A percentile compares a stretch with the other conserved stretches of the same genome.
phyloP scores from a whole-genome alignment of 1,140 invertebrate species.

The Popillia japonica region DNA sequence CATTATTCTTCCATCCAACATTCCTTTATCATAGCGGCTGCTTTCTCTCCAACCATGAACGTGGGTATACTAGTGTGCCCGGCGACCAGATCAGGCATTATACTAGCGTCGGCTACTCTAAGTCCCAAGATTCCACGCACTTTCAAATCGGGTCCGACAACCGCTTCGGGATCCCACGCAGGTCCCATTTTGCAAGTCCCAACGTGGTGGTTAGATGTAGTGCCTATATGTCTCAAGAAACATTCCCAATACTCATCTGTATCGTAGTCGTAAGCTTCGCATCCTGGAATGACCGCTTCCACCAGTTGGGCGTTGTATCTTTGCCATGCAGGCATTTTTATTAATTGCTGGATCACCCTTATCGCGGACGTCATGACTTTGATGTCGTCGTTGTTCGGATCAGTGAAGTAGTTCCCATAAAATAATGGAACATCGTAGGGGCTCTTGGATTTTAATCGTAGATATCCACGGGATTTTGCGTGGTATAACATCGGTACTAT shows the following conservation, averaged over 20 bases:
- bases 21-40: slow-evolving; percentile 78
- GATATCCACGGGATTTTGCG: slow-evolving; percentile 71
- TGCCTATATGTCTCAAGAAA: slow-evolving; percentile 68
- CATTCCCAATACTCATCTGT: slow-evolving; percentile 54
- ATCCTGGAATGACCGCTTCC: slow-evolving; percentile 43
- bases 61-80: slow-evolving; percentile 77
- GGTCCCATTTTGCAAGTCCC: slow-evolving; percentile 82
- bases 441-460: slow-evolving; percentile 68
- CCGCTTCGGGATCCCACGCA: slow-evolving; percentile 67
- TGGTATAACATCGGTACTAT: slow-evolving; percentile 74
- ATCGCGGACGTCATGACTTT: slow-evolving; percentile 59
- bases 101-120: slow-evolving; percentile 76
- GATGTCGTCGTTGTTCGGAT: slow-evolving; percentile 62
- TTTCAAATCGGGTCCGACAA: slow-evolving; percentile 75
- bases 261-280: slow-evolving; percentile 45
- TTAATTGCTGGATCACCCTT: slow-evolving; percentile 55
- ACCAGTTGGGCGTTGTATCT: slow-evolving; percentile 45
- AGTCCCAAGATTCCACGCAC: slow-evolving; percentile 72
- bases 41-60: slow-evolving; percentile 87
- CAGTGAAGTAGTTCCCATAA: slow-evolving; percentile 71
- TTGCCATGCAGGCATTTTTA: slow-evolving; percentile 48
- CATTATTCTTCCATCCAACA: slow-evolving; percentile 60
- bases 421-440: slow-evolving; percentile 72
- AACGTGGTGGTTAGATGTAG: slow-evolving; percentile 69
- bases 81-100: slow-evolving; percentile 75